phyloP scores from a whole-genome alignment of 1,140 invertebrate species.

The Brevipalpus yothersi region DNA sequence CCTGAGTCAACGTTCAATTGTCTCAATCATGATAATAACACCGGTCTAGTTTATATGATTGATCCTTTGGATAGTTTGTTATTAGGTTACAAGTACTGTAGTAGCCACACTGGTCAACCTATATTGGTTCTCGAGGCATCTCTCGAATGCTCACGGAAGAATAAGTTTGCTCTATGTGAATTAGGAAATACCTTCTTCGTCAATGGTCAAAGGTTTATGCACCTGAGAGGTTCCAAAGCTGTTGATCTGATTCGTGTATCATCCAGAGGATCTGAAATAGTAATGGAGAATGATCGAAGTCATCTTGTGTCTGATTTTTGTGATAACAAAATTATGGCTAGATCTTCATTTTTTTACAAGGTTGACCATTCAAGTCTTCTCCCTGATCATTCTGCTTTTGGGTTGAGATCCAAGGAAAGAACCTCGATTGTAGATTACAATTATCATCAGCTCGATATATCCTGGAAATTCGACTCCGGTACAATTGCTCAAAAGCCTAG shows the following conservation, averaged over 20 bases:
- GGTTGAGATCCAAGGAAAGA: not conserved
- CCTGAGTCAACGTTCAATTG: not conserved
- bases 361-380: not conserved
- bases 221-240: too few species aligned
- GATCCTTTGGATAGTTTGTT: not conserved
- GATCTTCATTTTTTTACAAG: not conserved
- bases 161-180: too few species aligned
- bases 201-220: too few species aligned
- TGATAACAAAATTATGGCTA: too few species aligned
- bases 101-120: not conserved
- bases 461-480: not conserved
- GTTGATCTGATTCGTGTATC: too few species aligned
- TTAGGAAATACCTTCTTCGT: too few species aligned
- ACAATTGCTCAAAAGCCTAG: not conserved
- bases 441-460: not conserved
- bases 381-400: not conserved
- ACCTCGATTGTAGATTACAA: not conserved
- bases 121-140: not conserved
- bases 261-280: too few species aligned
- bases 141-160: too few species aligned
- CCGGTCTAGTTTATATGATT: not conserved
- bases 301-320: too few species aligned
- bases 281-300: too few species aligned
- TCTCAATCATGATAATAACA: not conserved
- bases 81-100: not conserved